Conservation (phyloP, 2,797 vertebrate species). For the Helostoma temminkii region DNA sequence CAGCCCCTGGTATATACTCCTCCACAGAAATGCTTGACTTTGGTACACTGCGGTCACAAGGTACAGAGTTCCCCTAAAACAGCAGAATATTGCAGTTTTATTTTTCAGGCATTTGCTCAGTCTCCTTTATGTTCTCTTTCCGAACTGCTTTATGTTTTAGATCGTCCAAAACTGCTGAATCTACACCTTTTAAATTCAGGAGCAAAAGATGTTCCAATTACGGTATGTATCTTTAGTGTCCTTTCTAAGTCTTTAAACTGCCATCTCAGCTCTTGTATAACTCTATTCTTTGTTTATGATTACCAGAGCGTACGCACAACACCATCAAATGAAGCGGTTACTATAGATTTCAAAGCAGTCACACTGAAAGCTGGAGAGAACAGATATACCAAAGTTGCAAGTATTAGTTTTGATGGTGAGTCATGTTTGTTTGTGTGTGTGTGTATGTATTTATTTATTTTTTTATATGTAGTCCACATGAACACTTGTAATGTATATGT, state of each 20-base stretch:
- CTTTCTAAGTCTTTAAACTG: background rate
- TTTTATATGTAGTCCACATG: background rate
- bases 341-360: slow-evolving; percentile 95
- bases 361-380: slow-evolving; percentile 96
- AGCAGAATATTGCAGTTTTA: background rate
- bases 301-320: slow-evolving; percentile 94
- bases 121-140: background rate
- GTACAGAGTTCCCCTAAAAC: slow-evolving; percentile 67
- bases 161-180: slow-evolving; percentile 97
- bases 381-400: slow-evolving; percentile 99
- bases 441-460: no score
- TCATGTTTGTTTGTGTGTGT: slow-evolving; percentile 24
- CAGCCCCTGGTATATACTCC: slow-evolving; percentile 98
- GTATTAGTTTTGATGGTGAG: slow-evolving; percentile 98
- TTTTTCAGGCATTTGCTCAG: background rate
- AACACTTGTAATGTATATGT: no score
- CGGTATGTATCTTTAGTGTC: slow-evolving; percentile 83
- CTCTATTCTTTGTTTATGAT: slow-evolving; percentile 27
- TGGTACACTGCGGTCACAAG: slow-evolving; percentile 97
- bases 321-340: slow-evolving; percentile 95
- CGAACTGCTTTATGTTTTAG: slow-evolving; percentile 76
- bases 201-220: slow-evolving; percentile 98
- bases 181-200: slow-evolving; percentile 99
- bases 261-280: background rate
- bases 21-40: slow-evolving; percentile 99